phyloP scores from a whole-genome alignment of 2,113 vertebrate genomes.

The Oryzias woworae region DNA sequence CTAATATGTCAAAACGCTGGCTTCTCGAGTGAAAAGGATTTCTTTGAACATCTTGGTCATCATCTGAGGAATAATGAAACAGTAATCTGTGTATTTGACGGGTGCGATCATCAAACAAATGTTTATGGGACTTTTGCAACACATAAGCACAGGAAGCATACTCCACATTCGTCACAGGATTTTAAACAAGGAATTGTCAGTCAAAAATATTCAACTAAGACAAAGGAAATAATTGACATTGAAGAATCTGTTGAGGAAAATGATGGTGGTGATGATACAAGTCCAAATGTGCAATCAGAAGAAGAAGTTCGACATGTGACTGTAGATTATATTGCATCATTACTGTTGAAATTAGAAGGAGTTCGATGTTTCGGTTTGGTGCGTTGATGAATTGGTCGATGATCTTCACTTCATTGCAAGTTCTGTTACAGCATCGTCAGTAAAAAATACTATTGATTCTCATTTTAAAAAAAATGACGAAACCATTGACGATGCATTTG shows the following conservation, averaged over 20 bases:
- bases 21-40: slow-evolving; percentile 6
- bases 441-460: background rate
- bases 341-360: slow-evolving; percentile 19
- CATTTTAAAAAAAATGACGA: slow-evolving; percentile 4
- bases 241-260: background rate
- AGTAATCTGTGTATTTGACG: slow-evolving; percentile 3
- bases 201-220: background rate
- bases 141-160: slow-evolving; percentile 14
- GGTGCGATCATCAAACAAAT: slow-evolving; percentile 12
- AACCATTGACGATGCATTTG: background rate
- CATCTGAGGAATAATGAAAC: slow-evolving; percentile 11
- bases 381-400: slow-evolving; percentile 15
- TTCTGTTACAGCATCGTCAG: background rate
- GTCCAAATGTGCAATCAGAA: background rate
- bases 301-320: background rate
- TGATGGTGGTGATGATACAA: background rate
- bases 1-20: background rate
- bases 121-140: slow-evolving; percentile 15
- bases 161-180: background rate
- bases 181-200: too few relatives aligned
- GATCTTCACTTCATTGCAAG: slow-evolving; percentile 11
- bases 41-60: slow-evolving; percentile 9
- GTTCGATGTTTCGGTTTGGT: slow-evolving; percentile 12
- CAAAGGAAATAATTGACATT: background rate
- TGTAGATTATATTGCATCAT: slow-evolving; percentile 2